Base-by-base conservation (phyloP, 2,113 vertebrate species). In the Eulemur macaco region DNA sequence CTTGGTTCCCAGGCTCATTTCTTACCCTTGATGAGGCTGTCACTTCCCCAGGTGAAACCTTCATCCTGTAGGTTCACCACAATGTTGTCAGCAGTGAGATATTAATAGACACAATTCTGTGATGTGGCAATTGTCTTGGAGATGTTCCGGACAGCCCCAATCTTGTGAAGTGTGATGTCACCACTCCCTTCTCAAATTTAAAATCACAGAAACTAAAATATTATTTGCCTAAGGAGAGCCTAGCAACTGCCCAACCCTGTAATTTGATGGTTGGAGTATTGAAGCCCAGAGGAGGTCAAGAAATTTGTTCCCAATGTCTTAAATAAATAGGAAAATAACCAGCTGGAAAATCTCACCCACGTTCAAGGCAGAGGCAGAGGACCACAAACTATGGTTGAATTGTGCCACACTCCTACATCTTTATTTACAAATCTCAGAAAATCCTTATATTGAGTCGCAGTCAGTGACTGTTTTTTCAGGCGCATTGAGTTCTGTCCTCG, bases 21-120 rank as follows among this genome's bases (percentile, higher is more conserved):
- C 98, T 99, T 99, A 60, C 83, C 95, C 94, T 98, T 98, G 56
- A 80, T 92, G 64, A 99, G 99, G 95, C 98, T 99, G 97, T 99
- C 98, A 52, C 99, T 99, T 98, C 95, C 99, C 99, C 99, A 99
- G 96, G 99, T 99, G 96, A 99, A 99, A 39, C 97, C 97, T 56
- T 99, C 98, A 34, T 99, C 99, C 97, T 99, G 99, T 14, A 99
- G 98, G 97, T 99, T 99, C 94, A 99, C 98, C 78, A 99, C 99
- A 80, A 99, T 98, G 98, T 99, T 99, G 97, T 56, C 54, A 56
- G 20, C 54, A 56, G 54, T 21, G 54, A 56, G 20, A 6, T 18
- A 54, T 20, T 54, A 54, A 54, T 8, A 56, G 20, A 56, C 54
- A 56, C 20, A 21, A 21, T 56, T 56, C 54, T 56, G 20, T 56